Percentiles rank a stretch among this genome's conserved stretches.
phyloP scores from a whole-genome alignment of 2,113 vertebrate genomes.

The Leptosomus discolor region DNA sequence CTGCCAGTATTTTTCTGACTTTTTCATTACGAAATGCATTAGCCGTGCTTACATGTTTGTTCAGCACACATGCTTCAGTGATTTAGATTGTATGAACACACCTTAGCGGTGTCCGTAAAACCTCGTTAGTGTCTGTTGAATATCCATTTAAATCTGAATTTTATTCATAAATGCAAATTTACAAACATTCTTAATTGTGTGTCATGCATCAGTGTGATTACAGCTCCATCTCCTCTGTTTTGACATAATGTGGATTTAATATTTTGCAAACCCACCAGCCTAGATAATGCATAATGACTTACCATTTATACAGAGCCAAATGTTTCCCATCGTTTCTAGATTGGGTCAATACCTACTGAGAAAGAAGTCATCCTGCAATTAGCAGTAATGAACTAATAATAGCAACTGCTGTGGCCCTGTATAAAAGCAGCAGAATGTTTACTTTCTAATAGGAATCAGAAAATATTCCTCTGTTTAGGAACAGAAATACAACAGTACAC shows the following conservation, averaged over 20 bases:
- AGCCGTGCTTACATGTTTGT: background rate
- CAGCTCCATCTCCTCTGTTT: background rate
- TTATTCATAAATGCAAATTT: conserved; percentile 49
- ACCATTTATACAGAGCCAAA: background rate
- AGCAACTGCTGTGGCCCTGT: background rate
- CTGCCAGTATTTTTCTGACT: background rate
- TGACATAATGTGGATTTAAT: background rate
- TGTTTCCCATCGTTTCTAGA: background rate
- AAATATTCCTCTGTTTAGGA: background rate
- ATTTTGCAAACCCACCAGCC: background rate
- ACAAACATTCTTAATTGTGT: background rate
- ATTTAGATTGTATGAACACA: background rate
- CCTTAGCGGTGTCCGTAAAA: conserved; percentile 10
- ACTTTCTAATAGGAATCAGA: background rate
- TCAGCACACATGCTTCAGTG: background rate
- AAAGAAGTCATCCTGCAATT: background rate
- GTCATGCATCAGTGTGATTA: background rate
- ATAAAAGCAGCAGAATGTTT: background rate
- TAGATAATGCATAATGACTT: background rate
- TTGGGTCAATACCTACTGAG: background rate
- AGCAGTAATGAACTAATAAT: background rate
- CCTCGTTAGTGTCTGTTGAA: background rate
- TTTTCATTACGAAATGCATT: background rate
- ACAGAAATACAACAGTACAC: background rate
- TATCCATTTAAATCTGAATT: background rate